phyloP scores from a whole-genome alignment of 2,113 vertebrate genomes.

The Indicator indicator region DNA sequence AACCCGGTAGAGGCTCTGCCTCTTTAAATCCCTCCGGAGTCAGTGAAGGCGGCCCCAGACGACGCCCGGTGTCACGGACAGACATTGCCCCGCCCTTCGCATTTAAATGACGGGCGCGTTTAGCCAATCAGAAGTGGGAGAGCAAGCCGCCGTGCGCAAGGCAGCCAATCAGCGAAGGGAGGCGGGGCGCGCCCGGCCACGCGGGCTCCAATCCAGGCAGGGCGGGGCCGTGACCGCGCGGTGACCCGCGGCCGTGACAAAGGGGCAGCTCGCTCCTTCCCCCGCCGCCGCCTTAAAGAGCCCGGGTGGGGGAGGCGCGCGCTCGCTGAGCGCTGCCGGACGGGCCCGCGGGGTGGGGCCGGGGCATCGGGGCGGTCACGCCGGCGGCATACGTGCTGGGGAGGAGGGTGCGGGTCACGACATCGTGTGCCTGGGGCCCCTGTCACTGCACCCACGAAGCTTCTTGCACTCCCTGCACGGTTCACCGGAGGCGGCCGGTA shows the following conservation, averaged over 20 bases:
- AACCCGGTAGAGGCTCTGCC: background rate
- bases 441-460: background rate
- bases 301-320: background rate
- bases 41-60: constrained; percentile 41
- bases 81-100: background rate
- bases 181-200: background rate
- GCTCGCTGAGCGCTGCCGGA: background rate
- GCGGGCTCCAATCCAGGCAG: constrained; percentile 65
- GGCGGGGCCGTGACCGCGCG: constrained; percentile 21
- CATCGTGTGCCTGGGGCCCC: accelerated
- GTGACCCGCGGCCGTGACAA: constrained; percentile 53
- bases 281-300: background rate
- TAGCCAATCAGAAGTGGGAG: constrained; percentile 58
- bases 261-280: constrained; percentile 7
- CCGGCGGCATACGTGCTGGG: background rate
- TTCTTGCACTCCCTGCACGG: background rate
- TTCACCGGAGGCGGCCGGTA: no score
- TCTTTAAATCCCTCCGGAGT: constrained; percentile 48
- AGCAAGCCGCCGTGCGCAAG: background rate
- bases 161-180: background rate
- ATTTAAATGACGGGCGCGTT: background rate
- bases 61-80: background rate
- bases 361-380: background rate
- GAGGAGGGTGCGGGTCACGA: background rate
- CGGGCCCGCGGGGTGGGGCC: no score